phyloP scores from a whole-genome alignment of 2,113 vertebrate species.

The Noctilio leporinus region DNA sequence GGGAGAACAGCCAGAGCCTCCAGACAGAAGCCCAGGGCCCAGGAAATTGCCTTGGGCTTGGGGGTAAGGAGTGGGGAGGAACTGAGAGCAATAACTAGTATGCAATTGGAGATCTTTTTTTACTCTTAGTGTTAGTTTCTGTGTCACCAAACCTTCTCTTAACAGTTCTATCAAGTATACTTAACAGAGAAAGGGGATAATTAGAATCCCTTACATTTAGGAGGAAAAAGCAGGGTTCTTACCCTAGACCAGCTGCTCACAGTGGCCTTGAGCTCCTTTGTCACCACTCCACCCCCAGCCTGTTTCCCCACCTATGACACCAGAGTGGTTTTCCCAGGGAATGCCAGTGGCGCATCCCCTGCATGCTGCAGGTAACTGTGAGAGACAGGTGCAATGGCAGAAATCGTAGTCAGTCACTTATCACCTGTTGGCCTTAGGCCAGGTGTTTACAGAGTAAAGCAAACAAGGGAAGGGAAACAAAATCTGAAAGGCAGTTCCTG shows the following conservation, averaged over 20 bases:
- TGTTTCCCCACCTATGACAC: background rate
- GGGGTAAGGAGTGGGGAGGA: background rate
- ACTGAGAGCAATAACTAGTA: background rate
- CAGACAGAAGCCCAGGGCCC: background rate
- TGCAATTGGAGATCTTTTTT: background rate
- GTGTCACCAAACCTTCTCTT: conserved; percentile 33
- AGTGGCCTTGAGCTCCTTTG: background rate
- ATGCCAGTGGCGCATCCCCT: accelerated
- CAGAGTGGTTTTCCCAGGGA: background rate
- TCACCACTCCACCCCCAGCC: background rate
- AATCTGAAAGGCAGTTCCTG: conserved; percentile 20
- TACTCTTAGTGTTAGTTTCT: conserved; percentile 18
- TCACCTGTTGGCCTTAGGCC: conserved; percentile 43
- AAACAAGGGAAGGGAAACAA: conserved; percentile 48
- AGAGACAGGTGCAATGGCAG: accelerated
- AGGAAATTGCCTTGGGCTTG: background rate
- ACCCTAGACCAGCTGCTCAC: background rate
- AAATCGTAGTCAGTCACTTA: background rate
- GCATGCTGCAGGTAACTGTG: accelerated
- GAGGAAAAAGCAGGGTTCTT: background rate
- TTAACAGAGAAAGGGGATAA: conserved; percentile 1
- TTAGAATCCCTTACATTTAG: background rate
- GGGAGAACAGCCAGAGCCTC: background rate
- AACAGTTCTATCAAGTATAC: background rate
- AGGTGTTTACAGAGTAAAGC: conserved; percentile 61